phyloP scores from a whole-genome alignment of 2,888 invertebrate genomes.

The Xylocampa areola region DNA sequence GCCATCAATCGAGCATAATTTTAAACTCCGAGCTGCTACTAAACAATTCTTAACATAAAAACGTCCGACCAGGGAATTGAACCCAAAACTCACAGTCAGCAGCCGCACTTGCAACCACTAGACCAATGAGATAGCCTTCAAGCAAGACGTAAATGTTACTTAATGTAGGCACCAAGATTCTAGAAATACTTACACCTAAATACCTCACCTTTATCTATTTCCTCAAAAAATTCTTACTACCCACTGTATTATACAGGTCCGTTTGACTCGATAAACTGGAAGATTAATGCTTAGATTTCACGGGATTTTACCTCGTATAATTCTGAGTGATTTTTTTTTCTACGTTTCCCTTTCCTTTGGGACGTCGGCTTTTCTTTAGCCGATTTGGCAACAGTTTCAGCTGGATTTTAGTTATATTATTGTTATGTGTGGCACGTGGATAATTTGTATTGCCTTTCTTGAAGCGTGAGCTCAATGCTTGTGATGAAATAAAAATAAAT shows the following conservation, averaged over 20 bases:
- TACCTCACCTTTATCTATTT: not conserved
- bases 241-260: constrained; percentile 16
- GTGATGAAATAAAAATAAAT: too few species aligned
- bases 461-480: too few species aligned
- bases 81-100: too few species aligned
- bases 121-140: too few species aligned
- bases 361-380: constrained; percentile 46
- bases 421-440: constrained; percentile 16
- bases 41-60: too few species aligned
- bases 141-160: too few species aligned
- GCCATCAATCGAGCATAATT: too few species aligned
- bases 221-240: not conserved
- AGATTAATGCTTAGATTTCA: constrained; percentile 81
- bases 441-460: not conserved
- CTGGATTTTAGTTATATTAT: constrained; percentile 12
- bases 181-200: not conserved
- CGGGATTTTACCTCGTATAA: constrained; percentile 77
- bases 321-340: constrained; percentile 76
- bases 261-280: constrained; percentile 42
- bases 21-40: too few species aligned
- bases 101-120: too few species aligned
- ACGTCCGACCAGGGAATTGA: too few species aligned
- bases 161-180: constrained; percentile 3
- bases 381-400: constrained; percentile 29
- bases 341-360: constrained; percentile 38